A percentile compares a stretch with the other conserved stretches of the same genome.
Conservation (phyloP, 1,140 invertebrate genomes). For the Linepithema humile region DNA sequence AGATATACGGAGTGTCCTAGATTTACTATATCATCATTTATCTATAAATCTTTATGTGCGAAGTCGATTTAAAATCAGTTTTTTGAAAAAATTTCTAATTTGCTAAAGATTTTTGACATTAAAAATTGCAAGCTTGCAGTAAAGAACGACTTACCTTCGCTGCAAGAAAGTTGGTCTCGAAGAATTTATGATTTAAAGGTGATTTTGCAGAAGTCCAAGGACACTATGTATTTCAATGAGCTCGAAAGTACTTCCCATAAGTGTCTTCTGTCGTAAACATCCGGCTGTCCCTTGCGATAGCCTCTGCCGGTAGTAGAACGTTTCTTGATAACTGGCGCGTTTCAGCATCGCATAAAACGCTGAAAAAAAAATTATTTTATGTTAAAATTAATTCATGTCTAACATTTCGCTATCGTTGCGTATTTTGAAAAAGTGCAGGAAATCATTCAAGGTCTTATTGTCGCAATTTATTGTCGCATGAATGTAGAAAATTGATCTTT, state of each 20-base stretch:
- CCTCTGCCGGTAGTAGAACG: conserved; percentile 61
- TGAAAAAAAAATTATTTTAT: conserved; percentile 23
- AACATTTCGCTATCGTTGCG: neutral
- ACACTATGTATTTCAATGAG: neutral
- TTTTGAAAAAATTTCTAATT: neutral
- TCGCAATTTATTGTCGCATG: too few species aligned
- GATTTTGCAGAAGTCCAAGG: neutral
- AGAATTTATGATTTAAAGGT: neutral
- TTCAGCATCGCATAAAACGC: conserved; percentile 44
- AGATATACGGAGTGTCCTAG: neutral
- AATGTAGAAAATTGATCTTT: too few species aligned
- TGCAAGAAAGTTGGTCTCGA: neutral
- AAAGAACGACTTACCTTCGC: neutral
- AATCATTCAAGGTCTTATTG: too few species aligned
- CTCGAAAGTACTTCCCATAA: conserved; percentile 36
- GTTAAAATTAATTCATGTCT: neutral
- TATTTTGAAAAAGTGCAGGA: conserved; percentile 7
- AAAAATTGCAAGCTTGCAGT: neutral
- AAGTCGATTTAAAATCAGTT: neutral
- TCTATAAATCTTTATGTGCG: neutral
- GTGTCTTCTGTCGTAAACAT: conserved; percentile 72
- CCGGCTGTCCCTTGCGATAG: conserved; percentile 71
- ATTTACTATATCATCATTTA: neutral
- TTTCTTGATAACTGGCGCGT: conserved; percentile 59
- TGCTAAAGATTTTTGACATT: neutral